A percentile compares a stretch with the other conserved stretches of the same genome.
These are phyloP conservation scores for Drosophila orosa DNA, from an alignment of 1,140 invertebrate species.

Conservation along the genomic window DNA sequence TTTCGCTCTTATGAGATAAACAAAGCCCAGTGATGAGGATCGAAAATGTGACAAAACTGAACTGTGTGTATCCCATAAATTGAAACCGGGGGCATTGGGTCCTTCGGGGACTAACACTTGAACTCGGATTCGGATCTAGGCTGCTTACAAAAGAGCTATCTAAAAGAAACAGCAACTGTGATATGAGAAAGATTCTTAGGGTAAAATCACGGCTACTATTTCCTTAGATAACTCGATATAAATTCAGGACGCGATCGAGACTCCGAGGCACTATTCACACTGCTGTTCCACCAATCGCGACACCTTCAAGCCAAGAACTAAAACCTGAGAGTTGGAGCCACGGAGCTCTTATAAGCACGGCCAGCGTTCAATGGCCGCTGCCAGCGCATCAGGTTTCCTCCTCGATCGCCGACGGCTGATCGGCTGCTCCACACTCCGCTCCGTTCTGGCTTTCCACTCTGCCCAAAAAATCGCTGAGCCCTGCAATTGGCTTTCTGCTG, in stretches of 20 bases:
- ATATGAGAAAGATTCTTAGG: conserved; percentile 64
- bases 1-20: conserved; percentile 85
- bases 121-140: conserved; percentile 38
- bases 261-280: conserved; percentile 14
- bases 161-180: conserved; percentile 85
- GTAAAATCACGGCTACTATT: conserved; percentile 84
- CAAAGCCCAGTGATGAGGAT: conserved; percentile 87
- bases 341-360: conserved; percentile 71
- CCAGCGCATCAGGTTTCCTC: conserved; percentile 75
- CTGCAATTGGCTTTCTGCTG: conserved; percentile 44
- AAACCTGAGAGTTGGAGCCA: conserved; percentile 61
- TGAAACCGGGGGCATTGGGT: conserved; percentile 51
- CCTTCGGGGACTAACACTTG: background rate
- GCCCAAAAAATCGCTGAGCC: conserved; percentile 63
- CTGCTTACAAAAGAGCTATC: conserved; percentile 84
- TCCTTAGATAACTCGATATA: conserved; percentile 84
- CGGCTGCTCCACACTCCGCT: conserved; percentile 38
- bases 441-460: conserved; percentile 36
- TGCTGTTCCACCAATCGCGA: conserved; percentile 11
- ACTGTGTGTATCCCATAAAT: conserved; percentile 85
- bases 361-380: conserved; percentile 73
- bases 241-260: conserved; percentile 37
- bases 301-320: conserved; percentile 59
- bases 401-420: conserved; percentile 38
- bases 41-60: conserved; percentile 84